Evolutionary conservation across 1,140 invertebrate genomes (phyloP).

Genomic region (Pseudomyrmex concolor): DNA sequence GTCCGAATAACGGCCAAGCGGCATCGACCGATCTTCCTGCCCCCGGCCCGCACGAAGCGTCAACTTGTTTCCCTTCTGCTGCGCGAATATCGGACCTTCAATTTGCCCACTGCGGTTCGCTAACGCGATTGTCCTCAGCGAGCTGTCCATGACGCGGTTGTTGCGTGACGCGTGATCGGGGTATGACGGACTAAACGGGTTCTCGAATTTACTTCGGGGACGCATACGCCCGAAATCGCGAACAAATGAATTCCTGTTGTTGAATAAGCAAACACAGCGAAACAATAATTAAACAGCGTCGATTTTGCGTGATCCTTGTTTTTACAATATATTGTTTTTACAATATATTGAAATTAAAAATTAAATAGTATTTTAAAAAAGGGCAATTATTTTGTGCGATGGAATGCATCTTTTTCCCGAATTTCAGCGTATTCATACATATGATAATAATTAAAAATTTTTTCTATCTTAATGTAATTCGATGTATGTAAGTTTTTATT

Average conservation of each 20-base stretch:
- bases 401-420: too few relatives aligned
- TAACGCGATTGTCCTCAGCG: conserved; percentile 82
- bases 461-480: too few relatives aligned
- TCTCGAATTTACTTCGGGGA: conserved; percentile 31
- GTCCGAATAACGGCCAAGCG: conserved; percentile 85
- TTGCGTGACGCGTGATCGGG: conserved; percentile 55
- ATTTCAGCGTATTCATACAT: too few relatives aligned
- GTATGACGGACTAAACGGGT: conserved; percentile 53
- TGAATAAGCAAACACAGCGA: neutral
- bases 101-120: conserved; percentile 82
- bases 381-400: too few relatives aligned
- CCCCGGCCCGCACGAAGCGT: conserved; percentile 81
- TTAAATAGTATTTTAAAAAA: too few relatives aligned
- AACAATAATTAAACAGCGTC: neutral
- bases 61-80: conserved; percentile 85
- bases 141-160: conserved; percentile 61
- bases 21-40: conserved; percentile 85
- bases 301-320: neutral
- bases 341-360: neutral
- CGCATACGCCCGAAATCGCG: conserved; percentile 19
- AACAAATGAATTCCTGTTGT: conserved; percentile 30
- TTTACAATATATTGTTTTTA: neutral
- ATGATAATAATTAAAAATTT: too few relatives aligned
- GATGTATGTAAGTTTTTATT: too few relatives aligned
- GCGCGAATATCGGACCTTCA: conserved; percentile 84